A percentile compares a stretch with the other conserved stretches of the same genome.
Conservation (phyloP, 2,113 vertebrate species). For the Lophius piscatorius region DNA sequence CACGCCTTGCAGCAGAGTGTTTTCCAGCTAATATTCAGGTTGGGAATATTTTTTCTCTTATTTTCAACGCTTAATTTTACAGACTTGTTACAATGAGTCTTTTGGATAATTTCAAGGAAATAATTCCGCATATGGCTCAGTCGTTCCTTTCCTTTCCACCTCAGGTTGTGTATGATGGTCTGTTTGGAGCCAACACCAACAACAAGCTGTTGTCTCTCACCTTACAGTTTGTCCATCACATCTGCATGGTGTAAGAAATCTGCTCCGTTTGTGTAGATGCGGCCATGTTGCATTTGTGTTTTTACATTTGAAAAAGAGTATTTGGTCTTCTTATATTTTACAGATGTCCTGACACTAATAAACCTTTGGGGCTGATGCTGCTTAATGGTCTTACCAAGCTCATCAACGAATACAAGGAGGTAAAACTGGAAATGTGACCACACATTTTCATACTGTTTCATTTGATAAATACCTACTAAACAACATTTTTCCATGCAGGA, state of each 20-base stretch:
- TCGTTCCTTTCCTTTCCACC: slow-evolving; percentile 29
- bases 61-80: not conserved
- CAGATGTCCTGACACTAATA: slow-evolving; percentile 97
- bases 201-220: slow-evolving; percentile 93
- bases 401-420: slow-evolving; percentile 98
- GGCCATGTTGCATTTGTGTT: not conserved
- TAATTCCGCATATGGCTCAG: not conserved
- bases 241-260: slow-evolving; percentile 92
- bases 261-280: not conserved
- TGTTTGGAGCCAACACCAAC: slow-evolving; percentile 96
- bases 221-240: slow-evolving; percentile 98
- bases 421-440: slow-evolving; percentile 55
- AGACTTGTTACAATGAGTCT: not conserved
- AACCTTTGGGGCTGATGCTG: slow-evolving; percentile 96
- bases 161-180: slow-evolving; percentile 96
- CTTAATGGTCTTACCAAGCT: slow-evolving; percentile 98
- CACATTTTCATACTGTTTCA: not conserved
- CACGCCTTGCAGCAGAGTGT: slow-evolving; percentile 92
- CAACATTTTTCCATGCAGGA: slow-evolving; percentile 81
- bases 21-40: slow-evolving; percentile 99
- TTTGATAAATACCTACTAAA: not conserved
- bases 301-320: not conserved
- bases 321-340: not conserved
- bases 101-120: too few species aligned
- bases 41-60: not conserved